phyloP scores from a whole-genome alignment of 2,888 invertebrate species.

The Clepsis dumicolana region DNA sequence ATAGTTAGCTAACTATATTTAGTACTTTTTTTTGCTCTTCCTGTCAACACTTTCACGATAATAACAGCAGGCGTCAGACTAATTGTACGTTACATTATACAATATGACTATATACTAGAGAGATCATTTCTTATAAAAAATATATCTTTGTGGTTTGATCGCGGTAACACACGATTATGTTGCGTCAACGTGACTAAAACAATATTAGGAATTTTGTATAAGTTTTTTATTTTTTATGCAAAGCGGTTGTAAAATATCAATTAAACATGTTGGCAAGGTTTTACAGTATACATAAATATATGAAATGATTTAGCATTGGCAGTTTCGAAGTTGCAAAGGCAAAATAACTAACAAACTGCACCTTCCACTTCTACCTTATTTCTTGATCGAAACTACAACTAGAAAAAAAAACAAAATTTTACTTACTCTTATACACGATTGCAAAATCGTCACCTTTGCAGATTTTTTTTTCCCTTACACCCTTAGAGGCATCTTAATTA shows the following conservation, averaged over 20 bases:
- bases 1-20: slow-evolving; percentile 7
- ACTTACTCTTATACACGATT: too few species aligned
- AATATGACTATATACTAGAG: slow-evolving; percentile 30
- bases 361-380: too few species aligned
- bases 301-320: not conserved
- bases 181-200: slow-evolving; percentile 6
- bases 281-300: not conserved
- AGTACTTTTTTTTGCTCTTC: slow-evolving; percentile 26
- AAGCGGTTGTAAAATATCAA: slow-evolving; percentile 10
- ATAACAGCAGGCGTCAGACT: slow-evolving; percentile 21
- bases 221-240: slow-evolving; percentile 6
- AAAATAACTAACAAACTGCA: too few species aligned
- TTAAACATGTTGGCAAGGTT: not conserved
- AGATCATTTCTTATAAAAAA: slow-evolving; percentile 32
- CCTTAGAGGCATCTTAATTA: not conserved
- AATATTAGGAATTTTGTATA: not conserved
- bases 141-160: slow-evolving; percentile 22
- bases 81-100: slow-evolving; percentile 29
- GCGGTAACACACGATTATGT: not conserved
- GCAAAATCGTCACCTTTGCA: too few species aligned
- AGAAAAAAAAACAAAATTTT: too few species aligned
- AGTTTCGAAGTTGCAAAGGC: not conserved
- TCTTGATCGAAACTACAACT: too few species aligned
- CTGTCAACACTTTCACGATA: slow-evolving; percentile 37
- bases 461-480: too few species aligned